Conservation (phyloP, 2,888 invertebrate genomes). For the Beris chalybata region DNA sequence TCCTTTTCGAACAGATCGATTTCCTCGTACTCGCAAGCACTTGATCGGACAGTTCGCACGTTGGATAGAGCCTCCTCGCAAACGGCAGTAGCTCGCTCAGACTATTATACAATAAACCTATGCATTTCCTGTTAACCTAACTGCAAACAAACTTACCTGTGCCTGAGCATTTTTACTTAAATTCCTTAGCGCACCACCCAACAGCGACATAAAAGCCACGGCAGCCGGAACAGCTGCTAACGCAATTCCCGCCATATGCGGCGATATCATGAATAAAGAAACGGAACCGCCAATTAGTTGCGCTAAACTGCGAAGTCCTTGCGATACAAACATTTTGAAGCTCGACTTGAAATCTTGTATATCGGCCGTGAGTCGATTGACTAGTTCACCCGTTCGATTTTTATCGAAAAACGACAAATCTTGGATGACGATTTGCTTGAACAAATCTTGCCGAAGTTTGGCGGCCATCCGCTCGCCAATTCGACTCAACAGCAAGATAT, state of each 20-base stretch:
- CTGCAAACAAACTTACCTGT: constrained; percentile 62
- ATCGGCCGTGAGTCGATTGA: constrained; percentile 88
- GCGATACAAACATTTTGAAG: constrained; percentile 91
- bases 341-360: constrained; percentile 97
- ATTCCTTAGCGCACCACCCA: constrained; percentile 76
- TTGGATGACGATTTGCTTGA: constrained; percentile 79
- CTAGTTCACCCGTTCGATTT: constrained; percentile 88
- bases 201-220: constrained; percentile 78
- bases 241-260: constrained; percentile 83
- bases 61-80: constrained; percentile 94
- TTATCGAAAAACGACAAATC: constrained; percentile 90
- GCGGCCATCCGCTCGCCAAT: constrained; percentile 87
- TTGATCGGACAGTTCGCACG: constrained; percentile 90
- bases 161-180: constrained; percentile 80
- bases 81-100: constrained; percentile 82
- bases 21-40: constrained; percentile 90
- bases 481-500: constrained; percentile 83
- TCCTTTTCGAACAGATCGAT: constrained; percentile 71
- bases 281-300: constrained; percentile 67
- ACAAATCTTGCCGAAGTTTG: constrained; percentile 78
- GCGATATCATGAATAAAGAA: constrained; percentile 79
- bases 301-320: constrained; percentile 83
- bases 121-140: not conserved
- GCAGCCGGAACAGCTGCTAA: constrained; percentile 83
- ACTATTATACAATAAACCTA: constrained; percentile 55